phyloP scores from a whole-genome alignment of 2,888 invertebrate genomes.

The Drosophila mettleri region DNA sequence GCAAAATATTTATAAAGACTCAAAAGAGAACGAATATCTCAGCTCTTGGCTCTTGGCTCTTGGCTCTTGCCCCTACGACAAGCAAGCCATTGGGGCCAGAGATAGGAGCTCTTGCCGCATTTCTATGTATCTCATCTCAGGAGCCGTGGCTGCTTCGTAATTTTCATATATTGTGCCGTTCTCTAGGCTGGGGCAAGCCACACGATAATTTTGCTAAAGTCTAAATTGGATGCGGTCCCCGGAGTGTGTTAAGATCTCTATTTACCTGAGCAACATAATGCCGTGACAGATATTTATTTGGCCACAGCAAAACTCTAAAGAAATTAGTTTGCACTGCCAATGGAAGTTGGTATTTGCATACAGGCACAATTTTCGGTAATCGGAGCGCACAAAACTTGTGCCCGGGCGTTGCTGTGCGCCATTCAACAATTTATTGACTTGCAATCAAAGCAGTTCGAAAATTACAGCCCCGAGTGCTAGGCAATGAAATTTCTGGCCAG shows the following conservation, averaged over 20 bases:
- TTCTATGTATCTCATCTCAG: slow-evolving; percentile 4
- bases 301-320: neutral
- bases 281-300: neutral
- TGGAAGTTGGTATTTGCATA: slow-evolving; percentile 26
- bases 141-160: neutral
- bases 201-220: slow-evolving; percentile 30
- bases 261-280: slow-evolving; percentile 4
- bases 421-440: slow-evolving; percentile 75
- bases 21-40: neutral
- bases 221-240: slow-evolving; percentile 17
- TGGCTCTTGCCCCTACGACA: no score
- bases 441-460: slow-evolving; percentile 52
- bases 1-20: neutral
- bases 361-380: slow-evolving; percentile 4
- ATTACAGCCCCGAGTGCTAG: slow-evolving; percentile 47
- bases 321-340: slow-evolving; percentile 6
- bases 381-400: neutral
- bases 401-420: slow-evolving; percentile 30
- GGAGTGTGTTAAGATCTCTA: neutral
- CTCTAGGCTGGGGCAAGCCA: neutral
- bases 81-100: slow-evolving; percentile 8
- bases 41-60: neutral
- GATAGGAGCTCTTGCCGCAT: slow-evolving; percentile 14
- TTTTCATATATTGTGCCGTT: slow-evolving; percentile 13
- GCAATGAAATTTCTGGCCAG: slow-evolving; percentile 6